Percentiles rank a stretch among this genome's conserved stretches.
phyloP scores from a whole-genome alignment of 1,140 invertebrate species.

The Drosophila rufa region DNA sequence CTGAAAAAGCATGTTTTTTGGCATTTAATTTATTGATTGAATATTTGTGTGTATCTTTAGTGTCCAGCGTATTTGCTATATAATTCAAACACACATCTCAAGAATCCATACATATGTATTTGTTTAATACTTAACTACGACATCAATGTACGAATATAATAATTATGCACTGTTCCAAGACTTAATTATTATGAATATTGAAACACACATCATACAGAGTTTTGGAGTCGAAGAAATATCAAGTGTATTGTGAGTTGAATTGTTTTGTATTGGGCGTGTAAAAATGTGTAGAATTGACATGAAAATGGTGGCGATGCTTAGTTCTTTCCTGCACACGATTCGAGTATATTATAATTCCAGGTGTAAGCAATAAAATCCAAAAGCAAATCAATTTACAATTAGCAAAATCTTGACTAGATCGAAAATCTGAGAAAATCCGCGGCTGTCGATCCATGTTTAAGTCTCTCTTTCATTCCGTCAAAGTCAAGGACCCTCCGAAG shows the following conservation, averaged over 20 bases:
- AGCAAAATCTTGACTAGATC: constrained; percentile 70
- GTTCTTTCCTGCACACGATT: constrained; percentile 29
- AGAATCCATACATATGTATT: constrained; percentile 76
- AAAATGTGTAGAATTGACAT: constrained; percentile 64
- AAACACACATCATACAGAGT: constrained; percentile 73
- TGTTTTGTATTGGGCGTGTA: constrained; percentile 4
- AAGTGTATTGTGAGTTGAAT: constrained; percentile 31
- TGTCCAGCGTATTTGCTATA: constrained; percentile 67
- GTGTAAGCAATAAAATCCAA: constrained; percentile 32
- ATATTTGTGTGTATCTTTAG: constrained; percentile 77
- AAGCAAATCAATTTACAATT: constrained; percentile 48
- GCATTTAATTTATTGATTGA: constrained; percentile 82
- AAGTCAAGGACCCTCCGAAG: constrained; percentile 30
- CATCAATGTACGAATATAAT: constrained; percentile 78
- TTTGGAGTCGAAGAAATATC: constrained; percentile 60
- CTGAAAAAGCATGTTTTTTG: constrained; percentile 42
- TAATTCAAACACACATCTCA: constrained; percentile 69
- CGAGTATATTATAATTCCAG: constrained; percentile 39
- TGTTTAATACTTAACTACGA: constrained; percentile 78
- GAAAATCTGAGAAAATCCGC: constrained; percentile 39
- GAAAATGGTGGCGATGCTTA: constrained; percentile 30
- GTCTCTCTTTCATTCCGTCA: constrained; percentile 32
- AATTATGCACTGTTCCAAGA: constrained; percentile 64
- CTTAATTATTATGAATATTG: constrained; percentile 72
- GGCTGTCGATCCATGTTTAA: constrained; percentile 34